Percentiles rank a stretch among this genome's conserved stretches.
Conservation (phyloP, 2,888 invertebrate genomes). For the Mayetiola destructor region DNA sequence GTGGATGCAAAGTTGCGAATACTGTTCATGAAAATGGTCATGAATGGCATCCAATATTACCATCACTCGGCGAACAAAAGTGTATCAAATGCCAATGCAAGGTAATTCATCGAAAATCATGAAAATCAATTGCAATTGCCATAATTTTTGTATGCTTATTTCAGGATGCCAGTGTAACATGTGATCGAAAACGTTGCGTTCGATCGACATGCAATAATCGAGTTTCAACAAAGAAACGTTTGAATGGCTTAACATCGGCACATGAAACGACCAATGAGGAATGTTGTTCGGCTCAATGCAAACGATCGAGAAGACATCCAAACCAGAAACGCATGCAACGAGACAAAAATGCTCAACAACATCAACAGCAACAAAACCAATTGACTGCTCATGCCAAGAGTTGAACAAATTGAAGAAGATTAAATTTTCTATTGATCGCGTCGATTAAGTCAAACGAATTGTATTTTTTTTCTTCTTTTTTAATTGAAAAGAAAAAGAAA, state of each 20-base stretch:
- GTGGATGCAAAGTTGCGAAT: conserved; percentile 66
- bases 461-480: neutral
- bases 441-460: neutral
- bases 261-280: conserved; percentile 39
- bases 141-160: conserved; percentile 19
- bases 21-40: conserved; percentile 47
- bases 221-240: conserved; percentile 24
- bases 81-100: conserved; percentile 85
- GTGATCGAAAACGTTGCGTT: conserved; percentile 69
- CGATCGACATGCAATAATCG: conserved; percentile 50
- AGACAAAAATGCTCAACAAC: conserved; percentile 18
- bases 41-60: conserved; percentile 78
- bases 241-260: conserved; percentile 29
- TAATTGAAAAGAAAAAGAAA: neutral
- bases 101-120: conserved; percentile 39
- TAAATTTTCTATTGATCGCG: neutral
- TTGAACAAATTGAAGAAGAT: too few relatives aligned
- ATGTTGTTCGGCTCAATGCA: conserved; percentile 33
- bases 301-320: conserved; percentile 29
- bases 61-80: conserved; percentile 74
- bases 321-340: conserved; percentile 28
- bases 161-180: conserved; percentile 67
- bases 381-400: conserved; percentile 1
- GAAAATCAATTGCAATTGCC: conserved; percentile 13
- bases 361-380: neutral